A percentile compares a stretch with the other conserved stretches of the same genome.
Conservation (phyloP, 2,113 vertebrate species). For the Emydura subglobosa region DNA sequence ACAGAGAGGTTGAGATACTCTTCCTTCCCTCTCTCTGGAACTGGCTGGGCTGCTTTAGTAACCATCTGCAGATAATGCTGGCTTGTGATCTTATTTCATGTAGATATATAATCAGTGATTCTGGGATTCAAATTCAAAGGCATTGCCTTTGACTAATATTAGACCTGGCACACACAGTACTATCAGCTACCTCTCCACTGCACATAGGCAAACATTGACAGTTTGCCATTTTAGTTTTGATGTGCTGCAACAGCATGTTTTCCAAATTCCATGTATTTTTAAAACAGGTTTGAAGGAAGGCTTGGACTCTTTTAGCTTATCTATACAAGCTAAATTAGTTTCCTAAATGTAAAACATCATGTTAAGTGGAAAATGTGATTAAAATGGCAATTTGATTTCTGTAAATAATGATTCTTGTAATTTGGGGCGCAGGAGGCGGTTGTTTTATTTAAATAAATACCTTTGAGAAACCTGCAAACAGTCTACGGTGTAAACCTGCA, state of each 20-base stretch:
- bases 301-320: neutral
- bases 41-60: neutral
- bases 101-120: accelerated
- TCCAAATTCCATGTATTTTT: neutral
- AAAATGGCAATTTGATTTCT: neutral
- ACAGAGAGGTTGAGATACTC: neutral
- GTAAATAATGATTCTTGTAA: neutral
- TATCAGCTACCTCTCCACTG: neutral
- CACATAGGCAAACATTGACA: neutral
- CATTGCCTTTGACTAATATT: neutral
- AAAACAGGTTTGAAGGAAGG: neutral
- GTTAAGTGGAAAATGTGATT: neutral
- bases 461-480: neutral
- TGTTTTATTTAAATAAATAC: neutral
- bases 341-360: neutral
- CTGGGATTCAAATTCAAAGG: neutral
- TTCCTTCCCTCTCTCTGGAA: neutral
- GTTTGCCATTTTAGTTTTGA: neutral
- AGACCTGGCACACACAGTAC: neutral
- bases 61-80: neutral
- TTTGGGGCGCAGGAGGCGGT: neutral
- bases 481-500: neutral
- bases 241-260: neutral
- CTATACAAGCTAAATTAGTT: neutral
- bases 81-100: accelerated